Conservation (phyloP, 2,113 vertebrate species). For the Potamarius usumacintae region DNA sequence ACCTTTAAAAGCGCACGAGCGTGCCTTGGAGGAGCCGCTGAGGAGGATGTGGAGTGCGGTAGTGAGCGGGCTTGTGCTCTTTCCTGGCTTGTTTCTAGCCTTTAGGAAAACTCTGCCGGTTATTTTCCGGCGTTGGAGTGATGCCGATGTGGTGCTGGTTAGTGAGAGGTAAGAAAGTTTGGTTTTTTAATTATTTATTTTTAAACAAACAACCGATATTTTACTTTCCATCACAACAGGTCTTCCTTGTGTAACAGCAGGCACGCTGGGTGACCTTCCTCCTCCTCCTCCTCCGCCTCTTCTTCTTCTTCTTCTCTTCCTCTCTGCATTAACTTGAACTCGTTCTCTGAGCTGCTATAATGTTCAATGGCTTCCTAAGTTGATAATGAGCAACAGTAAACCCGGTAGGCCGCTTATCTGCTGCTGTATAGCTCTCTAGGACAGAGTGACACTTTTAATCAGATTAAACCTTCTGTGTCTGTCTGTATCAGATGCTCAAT, state of each 20-base stretch:
- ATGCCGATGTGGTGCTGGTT: slow-evolving; percentile 79
- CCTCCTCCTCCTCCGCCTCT: no score
- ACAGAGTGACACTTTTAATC: slow-evolving; percentile 32
- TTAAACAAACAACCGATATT: background rate
- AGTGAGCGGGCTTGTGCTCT: slow-evolving; percentile 73
- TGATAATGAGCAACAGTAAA: background rate
- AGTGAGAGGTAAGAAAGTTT: slow-evolving; percentile 73
- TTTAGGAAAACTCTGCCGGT: slow-evolving; percentile 70
- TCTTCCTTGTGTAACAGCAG: background rate
- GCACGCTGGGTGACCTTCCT: background rate
- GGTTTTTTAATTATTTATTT: background rate
- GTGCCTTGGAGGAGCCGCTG: slow-evolving; percentile 16
- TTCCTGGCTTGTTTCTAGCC: slow-evolving; percentile 75
- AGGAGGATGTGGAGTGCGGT: slow-evolving; percentile 72
- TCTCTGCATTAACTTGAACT: background rate
- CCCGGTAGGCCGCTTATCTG: slow-evolving; percentile 25
- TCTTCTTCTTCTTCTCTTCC: no score
- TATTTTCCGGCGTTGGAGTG: slow-evolving; percentile 72
- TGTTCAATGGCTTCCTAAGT: background rate
- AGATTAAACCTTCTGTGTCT: slow-evolving; percentile 27
- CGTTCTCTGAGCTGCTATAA: background rate
- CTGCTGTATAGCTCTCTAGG: background rate
- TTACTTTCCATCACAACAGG: background rate
- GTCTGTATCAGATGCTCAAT: background rate
- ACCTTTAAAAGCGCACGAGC: background rate